Percentiles rank a stretch among this genome's conserved stretches.
phyloP scores from a whole-genome alignment of 2,888 invertebrate genomes.

The Limnephilus marmoratus region DNA sequence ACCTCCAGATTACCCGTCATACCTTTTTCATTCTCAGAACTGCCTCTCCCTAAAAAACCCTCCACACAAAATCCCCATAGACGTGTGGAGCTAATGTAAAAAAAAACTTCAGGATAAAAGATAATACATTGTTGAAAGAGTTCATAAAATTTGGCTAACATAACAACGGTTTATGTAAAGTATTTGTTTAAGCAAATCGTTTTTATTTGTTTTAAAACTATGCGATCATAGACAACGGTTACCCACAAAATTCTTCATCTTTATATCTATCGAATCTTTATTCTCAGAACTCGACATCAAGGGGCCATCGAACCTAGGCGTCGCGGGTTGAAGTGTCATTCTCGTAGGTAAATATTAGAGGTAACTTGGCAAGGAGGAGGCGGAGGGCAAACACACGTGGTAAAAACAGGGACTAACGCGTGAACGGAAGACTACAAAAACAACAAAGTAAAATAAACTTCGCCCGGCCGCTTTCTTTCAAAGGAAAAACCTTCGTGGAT shows the following conservation, averaged over 20 bases:
- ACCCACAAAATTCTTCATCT: background rate
- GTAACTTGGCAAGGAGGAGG: background rate
- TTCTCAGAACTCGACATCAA: background rate
- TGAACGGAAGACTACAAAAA: background rate
- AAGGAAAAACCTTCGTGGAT: background rate
- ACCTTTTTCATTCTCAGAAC: no score
- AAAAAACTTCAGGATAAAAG: no score
- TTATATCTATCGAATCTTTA: background rate
- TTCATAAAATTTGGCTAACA: no score
- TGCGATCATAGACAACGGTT: background rate
- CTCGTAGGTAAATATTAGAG: conserved; percentile 2
- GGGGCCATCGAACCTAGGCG: background rate
- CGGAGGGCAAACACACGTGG: background rate
- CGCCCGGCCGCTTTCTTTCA: background rate
- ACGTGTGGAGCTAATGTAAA: no score
- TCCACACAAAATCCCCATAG: no score
- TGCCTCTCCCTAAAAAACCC: no score
- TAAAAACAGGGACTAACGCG: background rate
- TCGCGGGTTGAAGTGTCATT: background rate
- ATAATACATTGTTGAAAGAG: no score
- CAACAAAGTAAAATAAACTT: background rate
- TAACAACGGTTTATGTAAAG: no score
- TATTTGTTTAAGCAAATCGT: background rate
- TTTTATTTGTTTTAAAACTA: background rate
- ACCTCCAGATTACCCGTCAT: no score